Evolutionary conservation across 2,888 invertebrate species (phyloP), one percentile per base, ranked within the genome.

Genomic region (Mactromeris polynyma): DNA sequence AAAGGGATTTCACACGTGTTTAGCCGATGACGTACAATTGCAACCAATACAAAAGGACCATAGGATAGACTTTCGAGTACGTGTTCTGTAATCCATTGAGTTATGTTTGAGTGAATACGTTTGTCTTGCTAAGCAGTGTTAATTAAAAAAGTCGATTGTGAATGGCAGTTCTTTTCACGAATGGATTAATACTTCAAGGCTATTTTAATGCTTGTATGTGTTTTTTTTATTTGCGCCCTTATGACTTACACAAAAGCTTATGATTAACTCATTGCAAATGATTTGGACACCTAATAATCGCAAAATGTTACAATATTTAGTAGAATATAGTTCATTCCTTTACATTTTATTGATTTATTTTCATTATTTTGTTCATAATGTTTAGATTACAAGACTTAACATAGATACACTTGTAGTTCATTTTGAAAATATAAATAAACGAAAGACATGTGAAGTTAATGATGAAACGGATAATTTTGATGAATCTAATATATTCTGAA

Each of bases 21-120:
- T 26, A n/a, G 79, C 42, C 9, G 79, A 79, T 17, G 40, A 46
- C 79, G 26, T 79, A 79, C 40, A 42, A 73, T 36, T 73, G 73
- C 73, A 73, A 26, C 19, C 73, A 33, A 19, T 36, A 26, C 73
- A 33, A 73, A 73, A 33, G 73, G 73, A 73, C 73, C 73, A 73
- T 73, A 1, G 73, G 73, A 73, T 36, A 36, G 33, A 73, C 19
- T 73, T 40, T 46, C 46, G 42, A 79, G 79, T 79, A 79, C 26
- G 79, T 79, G 40, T 79, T n/a, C 36, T 40, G 26, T 73, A 36
- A 73, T 73, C 73, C 33, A 73, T 73, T 73, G 42, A n/a, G n/a
- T n/a, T 11, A 40, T 40, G 46, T 36, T 26, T 79, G 78, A 38
- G n/a, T 38, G 40, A 21, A 46, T 3, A 42, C 21, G 42, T 40